Conservation (phyloP, 2,797 vertebrate genomes). For the Clarias fuscus region DNA sequence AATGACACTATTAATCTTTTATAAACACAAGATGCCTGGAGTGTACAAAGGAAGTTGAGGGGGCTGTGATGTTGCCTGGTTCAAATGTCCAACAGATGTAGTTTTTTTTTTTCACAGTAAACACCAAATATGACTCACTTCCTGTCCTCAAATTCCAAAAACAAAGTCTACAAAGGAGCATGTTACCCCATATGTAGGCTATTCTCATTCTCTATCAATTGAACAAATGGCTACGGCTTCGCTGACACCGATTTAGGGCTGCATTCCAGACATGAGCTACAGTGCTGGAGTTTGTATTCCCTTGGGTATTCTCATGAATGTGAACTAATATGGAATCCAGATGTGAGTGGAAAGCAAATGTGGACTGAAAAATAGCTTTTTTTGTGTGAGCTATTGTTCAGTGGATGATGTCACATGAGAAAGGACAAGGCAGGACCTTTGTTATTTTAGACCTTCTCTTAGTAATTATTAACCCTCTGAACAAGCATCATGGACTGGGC, state of each 20-base stretch:
- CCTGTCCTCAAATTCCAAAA: slow-evolving; percentile 33
- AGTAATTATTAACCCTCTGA: slow-evolving; percentile 46
- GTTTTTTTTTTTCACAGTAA: slow-evolving; percentile 21
- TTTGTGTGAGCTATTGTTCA: slow-evolving; percentile 12
- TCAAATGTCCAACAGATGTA: slow-evolving; percentile 44
- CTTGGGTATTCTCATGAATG: slow-evolving; percentile 29
- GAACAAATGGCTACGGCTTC: slow-evolving; percentile 28
- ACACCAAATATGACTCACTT: slow-evolving; percentile 38
- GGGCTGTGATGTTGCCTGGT: slow-evolving; percentile 8
- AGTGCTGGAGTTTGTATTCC: slow-evolving; percentile 24
- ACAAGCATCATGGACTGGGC: slow-evolving; percentile 35
- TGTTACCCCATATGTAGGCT: slow-evolving; percentile 38
- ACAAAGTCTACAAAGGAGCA: slow-evolving; percentile 17
- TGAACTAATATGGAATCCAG: slow-evolving; percentile 52
- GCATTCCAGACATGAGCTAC: slow-evolving; percentile 47
- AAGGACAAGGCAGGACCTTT: slow-evolving; percentile 30
- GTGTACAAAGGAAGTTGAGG: slow-evolving; percentile 18
- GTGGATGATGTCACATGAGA: slow-evolving; percentile 42
- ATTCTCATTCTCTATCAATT: slow-evolving; percentile 36
- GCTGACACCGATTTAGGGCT: slow-evolving; percentile 49
- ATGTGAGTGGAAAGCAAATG: slow-evolving; percentile 48
- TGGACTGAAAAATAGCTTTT: slow-evolving; percentile 25
- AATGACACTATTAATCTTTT: slow-evolving; percentile 11
- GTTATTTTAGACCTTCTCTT: slow-evolving; percentile 23
- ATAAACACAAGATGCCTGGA: slow-evolving; percentile 12